Evolutionary conservation across 2,888 invertebrate species (phyloP), one percentile per base, ranked within the genome.

Genomic region (Eupeodes latifasciatus): DNA sequence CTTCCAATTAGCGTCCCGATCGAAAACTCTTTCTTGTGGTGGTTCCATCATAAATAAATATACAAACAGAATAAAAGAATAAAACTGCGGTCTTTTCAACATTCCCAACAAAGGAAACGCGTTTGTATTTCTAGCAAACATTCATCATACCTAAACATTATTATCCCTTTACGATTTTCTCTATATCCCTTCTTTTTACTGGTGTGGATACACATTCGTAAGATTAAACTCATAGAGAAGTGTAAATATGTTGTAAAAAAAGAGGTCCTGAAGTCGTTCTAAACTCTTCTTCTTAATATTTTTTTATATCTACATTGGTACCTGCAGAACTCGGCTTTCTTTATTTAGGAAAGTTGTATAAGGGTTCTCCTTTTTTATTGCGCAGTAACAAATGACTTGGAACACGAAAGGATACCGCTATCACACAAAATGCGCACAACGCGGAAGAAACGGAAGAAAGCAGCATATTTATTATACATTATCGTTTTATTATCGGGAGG

Each of bases 321-420:
- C 84, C 84, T 84, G 80, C n/a, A 77, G n/a, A 66, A 62, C 47
- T 78, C 49, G n/a, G 49, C 57, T 44, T 64, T 74, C 51, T 69
- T 34, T 78, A 36, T 59, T 47, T 36, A 49, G 66, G 53, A 79
- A 75, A 71, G 55, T 75, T 59, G 75, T 64, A 40, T 40, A 84
- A 84, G 87, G 85, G 84, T 80, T 87, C 81, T 55, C 6, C 12
- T 44, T 16, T 19, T 80, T 80, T 83, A 84, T 76, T 84, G 80
- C 87, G 87, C 87, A 87, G 84, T 84, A 84, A 81, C 72, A 87
- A 87, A 84, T 87, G 80, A 87, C 83, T 87, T 76, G 61, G 19
- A 69, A 83, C 83, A 87, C 84, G 83, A 80, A 84, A 80, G 76
- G 83, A 83, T 79, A 79, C 79, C 86, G 79, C 81, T 81, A 67